Percentiles rank a stretch among this genome's conserved stretches.
Conservation (phyloP, 2,888 invertebrate genomes). For the Tubulanus polymorphus region DNA sequence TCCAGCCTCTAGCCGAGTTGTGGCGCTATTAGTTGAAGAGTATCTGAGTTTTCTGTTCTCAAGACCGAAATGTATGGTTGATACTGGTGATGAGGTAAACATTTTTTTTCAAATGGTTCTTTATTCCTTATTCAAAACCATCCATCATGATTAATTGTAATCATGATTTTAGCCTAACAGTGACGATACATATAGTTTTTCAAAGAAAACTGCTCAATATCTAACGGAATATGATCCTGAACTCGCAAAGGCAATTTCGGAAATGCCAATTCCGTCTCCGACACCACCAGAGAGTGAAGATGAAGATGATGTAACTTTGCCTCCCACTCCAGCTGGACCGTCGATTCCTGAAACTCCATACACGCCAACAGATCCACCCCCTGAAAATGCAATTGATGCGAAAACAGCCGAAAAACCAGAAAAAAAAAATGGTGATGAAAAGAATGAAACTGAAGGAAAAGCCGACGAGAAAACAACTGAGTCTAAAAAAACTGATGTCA, state of each 20-base stretch:
- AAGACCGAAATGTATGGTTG: slow-evolving; percentile 43
- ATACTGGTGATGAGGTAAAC: slow-evolving; percentile 40
- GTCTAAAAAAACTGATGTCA: too few species aligned
- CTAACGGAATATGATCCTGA: slow-evolving; percentile 33
- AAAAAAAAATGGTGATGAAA: too few species aligned
- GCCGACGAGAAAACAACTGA: too few species aligned
- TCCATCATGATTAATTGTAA: too few species aligned
- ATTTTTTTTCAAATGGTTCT: slow-evolving; percentile 1
- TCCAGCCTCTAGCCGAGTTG: slow-evolving; percentile 44
- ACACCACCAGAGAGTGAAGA: too few species aligned
- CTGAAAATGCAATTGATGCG: too few species aligned
- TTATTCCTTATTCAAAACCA: not conserved
- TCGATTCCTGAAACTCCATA: not conserved
- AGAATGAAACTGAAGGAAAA: too few species aligned
- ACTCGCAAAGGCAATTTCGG: slow-evolving; percentile 26
- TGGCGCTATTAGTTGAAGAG: slow-evolving; percentile 49
- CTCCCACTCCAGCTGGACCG: not conserved
- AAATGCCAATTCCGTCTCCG: slow-evolving; percentile 4
- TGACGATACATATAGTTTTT: slow-evolving; percentile 37
- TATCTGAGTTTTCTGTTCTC: slow-evolving; percentile 41
- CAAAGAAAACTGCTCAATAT: slow-evolving; percentile 34
- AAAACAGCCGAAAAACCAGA: too few species aligned
- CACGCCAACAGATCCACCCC: not conserved
- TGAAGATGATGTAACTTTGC: not conserved
- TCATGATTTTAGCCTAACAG: slow-evolving; percentile 27